These are phyloP conservation scores for Buphagus erythrorhynchus DNA, from an alignment of 2,797 vertebrate genomes.

Conservation along the genomic window DNA sequence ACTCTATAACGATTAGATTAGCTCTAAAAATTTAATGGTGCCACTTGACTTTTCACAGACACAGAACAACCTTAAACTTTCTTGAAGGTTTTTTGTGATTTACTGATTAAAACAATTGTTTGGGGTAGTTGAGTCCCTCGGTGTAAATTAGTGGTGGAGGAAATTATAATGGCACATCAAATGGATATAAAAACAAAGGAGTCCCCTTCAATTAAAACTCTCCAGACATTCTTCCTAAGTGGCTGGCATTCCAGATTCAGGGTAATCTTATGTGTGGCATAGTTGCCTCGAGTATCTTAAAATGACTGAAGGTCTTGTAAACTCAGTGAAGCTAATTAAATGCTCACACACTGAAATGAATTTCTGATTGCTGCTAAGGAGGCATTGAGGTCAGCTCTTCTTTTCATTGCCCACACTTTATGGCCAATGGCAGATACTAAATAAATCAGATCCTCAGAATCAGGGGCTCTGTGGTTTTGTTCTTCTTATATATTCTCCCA, in stretches of 20 bases:
- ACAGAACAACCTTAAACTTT: conserved; percentile 71
- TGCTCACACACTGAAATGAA: conserved; percentile 61
- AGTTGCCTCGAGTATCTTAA: conserved; percentile 69
- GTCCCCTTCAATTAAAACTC: conserved; percentile 74
- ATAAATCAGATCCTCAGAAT: conserved; percentile 66
- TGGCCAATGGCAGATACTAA: conserved; percentile 65
- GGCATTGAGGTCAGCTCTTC: conserved; percentile 57
- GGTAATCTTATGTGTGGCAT: conserved; percentile 18
- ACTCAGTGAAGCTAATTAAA: conserved; percentile 74
- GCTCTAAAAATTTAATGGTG: conserved; percentile 69
- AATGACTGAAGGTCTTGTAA: conserved; percentile 67
- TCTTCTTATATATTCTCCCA: conserved; percentile 56
- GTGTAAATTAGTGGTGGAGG: conserved; percentile 67
- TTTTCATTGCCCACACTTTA: conserved; percentile 70
- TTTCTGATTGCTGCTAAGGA: conserved; percentile 70
- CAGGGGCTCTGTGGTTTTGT: conserved; percentile 51
- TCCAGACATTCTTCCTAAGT: conserved; percentile 55
- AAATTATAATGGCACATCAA: conserved; percentile 72
- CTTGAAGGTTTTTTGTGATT: conserved; percentile 68
- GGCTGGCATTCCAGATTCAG: conserved; percentile 60
- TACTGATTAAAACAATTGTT: conserved; percentile 75
- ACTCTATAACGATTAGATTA: conserved; percentile 55
- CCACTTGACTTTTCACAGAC: conserved; percentile 65
- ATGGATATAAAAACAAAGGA: conserved; percentile 73
- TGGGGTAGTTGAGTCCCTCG: conserved; percentile 46